These are phyloP conservation scores for Oceanodroma leucorhoa DNA, from an alignment of 2,797 vertebrate species.

Conservation along the genomic window DNA sequence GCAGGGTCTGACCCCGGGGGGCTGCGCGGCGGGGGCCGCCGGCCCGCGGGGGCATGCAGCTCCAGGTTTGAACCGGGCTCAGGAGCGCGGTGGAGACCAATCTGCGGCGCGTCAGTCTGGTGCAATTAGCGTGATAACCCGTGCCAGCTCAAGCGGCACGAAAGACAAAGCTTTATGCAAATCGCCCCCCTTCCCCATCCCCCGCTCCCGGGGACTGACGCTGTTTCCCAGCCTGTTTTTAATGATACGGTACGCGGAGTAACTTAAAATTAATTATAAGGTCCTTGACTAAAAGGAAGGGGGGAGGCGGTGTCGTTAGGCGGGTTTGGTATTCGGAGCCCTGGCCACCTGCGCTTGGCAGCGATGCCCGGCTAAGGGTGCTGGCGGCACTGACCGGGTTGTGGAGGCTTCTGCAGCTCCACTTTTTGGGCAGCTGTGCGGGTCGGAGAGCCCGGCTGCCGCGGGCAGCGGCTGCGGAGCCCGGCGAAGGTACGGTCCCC, in stretches of 20 bases:
- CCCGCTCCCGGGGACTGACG: background rate
- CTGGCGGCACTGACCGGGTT: background rate
- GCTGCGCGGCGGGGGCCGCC: background rate
- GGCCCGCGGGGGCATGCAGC: background rate
- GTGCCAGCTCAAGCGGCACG: constrained; percentile 17
- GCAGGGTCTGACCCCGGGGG: background rate
- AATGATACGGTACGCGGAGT: constrained; percentile 61
- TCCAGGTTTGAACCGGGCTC: constrained; percentile 31
- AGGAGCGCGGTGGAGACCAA: constrained; percentile 22
- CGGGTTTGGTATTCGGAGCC: background rate
- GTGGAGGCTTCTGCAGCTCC: background rate
- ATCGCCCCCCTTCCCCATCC: background rate
- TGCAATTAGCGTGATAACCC: constrained; percentile 67
- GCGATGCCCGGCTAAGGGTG: background rate
- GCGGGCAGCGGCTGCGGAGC: background rate
- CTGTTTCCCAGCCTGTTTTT: constrained; percentile 59
- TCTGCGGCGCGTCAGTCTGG: constrained; percentile 47
- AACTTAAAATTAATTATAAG: constrained; percentile 76
- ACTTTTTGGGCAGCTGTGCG: background rate
- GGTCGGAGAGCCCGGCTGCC: background rate
- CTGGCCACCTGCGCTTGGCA: background rate
- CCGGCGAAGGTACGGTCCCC: constrained; percentile 16
- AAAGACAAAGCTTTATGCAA: constrained; percentile 77
- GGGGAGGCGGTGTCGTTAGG: background rate
- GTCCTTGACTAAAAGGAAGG: constrained; percentile 62